These are phyloP conservation scores for Agrotis clavis DNA, from an alignment of 2,888 invertebrate genomes.

Conservation along the genomic window DNA sequence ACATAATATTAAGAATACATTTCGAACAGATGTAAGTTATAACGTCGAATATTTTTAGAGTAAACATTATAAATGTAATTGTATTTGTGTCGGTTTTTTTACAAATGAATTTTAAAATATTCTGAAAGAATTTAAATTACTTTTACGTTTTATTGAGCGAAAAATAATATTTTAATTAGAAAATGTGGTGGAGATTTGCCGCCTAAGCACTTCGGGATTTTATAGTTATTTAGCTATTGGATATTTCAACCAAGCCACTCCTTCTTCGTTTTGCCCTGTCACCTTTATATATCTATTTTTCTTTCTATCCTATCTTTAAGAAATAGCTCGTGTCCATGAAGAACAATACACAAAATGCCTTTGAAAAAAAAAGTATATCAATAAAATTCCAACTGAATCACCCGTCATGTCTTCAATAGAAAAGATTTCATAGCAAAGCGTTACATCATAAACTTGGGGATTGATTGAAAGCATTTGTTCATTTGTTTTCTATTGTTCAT, in stretches of 20 bases:
- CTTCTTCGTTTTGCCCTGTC: no score
- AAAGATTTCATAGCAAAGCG: conserved; percentile 14
- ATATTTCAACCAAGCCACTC: neutral
- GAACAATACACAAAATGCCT: neutral
- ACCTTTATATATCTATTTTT: no score
- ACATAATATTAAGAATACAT: conserved; percentile 46
- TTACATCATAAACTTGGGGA: conserved; percentile 29
- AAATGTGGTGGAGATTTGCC: neutral
- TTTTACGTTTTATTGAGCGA: neutral
- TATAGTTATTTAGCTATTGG: no score
- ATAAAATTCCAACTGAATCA: conserved; percentile 19
- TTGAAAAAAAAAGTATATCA: conserved; percentile 5
- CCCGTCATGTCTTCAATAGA: neutral
- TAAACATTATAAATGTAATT: conserved; percentile 16
- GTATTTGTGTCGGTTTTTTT: neutral
- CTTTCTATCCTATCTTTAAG: neutral
- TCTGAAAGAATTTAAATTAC: neutral
- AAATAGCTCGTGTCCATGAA: neutral
- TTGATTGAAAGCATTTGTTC: conserved; percentile 36
- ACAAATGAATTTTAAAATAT: neutral
- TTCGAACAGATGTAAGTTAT: conserved; percentile 28
- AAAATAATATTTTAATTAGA: neutral
- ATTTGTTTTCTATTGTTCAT: conserved; percentile 27
- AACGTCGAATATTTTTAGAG: conserved; percentile 17
- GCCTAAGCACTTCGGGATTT: no score